These are phyloP conservation scores for Prunella himalayana DNA, from an alignment of 2,113 vertebrate genomes.

Conservation along the genomic window DNA sequence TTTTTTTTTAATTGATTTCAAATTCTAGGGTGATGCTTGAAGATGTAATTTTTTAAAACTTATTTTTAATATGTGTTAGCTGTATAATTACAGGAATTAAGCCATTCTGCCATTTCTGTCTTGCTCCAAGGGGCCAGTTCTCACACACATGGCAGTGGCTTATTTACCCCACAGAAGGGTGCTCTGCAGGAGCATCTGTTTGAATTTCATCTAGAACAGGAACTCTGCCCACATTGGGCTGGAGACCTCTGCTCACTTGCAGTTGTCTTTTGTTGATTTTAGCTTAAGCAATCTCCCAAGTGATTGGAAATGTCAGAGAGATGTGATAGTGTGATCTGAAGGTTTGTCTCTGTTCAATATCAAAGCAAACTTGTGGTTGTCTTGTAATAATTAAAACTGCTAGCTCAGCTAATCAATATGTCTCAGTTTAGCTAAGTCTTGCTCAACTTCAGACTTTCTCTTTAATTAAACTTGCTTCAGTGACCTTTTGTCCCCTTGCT, in stretches of 20 bases:
- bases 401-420: not conserved
- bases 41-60: rapidly evolving
- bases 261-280: not conserved
- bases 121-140: not conserved
- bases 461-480: conserved; percentile 18
- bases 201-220: not conserved
- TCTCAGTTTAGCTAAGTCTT: conserved; percentile 1
- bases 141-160: not conserved
- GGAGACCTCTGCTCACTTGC: not conserved
- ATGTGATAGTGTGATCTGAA: not conserved
- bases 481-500: conserved; percentile 17
- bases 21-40: not conserved
- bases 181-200: not conserved
- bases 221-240: rapidly evolving
- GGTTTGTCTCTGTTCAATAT: not conserved
- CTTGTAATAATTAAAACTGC: conserved; percentile 4
- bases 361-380: not conserved
- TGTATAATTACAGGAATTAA: not conserved
- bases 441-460: not conserved
- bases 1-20: not conserved
- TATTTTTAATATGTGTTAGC: not conserved
- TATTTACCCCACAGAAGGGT: not conserved
- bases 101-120: not conserved
- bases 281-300: not conserved
- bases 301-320: not conserved